These are phyloP conservation scores for Thumatha senex DNA, from an alignment of 2,888 invertebrate species.

Conservation along the genomic window DNA sequence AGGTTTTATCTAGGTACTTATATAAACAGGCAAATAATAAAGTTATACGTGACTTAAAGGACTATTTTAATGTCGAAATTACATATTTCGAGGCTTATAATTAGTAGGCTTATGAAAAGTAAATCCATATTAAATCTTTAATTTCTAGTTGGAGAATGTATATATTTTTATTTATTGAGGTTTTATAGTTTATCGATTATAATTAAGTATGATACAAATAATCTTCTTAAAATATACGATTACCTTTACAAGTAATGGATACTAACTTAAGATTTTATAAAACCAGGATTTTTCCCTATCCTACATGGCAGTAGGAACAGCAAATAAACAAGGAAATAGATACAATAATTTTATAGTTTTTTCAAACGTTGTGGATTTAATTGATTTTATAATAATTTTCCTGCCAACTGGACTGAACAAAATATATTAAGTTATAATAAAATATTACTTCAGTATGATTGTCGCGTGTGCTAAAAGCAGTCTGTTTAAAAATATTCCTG, in stretches of 20 bases:
- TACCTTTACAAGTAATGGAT: neutral
- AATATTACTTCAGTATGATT: slow-evolving; percentile 13
- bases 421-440: slow-evolving; percentile 25
- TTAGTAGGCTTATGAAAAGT: too few species aligned
- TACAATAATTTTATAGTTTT: slow-evolving; percentile 38
- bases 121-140: too few species aligned
- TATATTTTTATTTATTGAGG: too few species aligned
- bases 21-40: too few species aligned
- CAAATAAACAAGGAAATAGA: slow-evolving; percentile 45
- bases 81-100: too few species aligned
- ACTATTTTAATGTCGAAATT: too few species aligned
- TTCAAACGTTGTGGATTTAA: slow-evolving; percentile 38
- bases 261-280: slow-evolving; percentile 2
- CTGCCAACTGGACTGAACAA: slow-evolving; percentile 23
- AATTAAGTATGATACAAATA: too few species aligned
- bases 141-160: too few species aligned
- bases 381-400: slow-evolving; percentile 50
- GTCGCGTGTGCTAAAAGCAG: slow-evolving; percentile 1
- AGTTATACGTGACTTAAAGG: too few species aligned
- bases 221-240: too few species aligned
- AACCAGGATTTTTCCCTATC: slow-evolving; percentile 37
- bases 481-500: slow-evolving; percentile 14
- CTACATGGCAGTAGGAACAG: slow-evolving; percentile 5
- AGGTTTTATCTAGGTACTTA: too few species aligned
- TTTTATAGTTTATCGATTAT: too few species aligned